Evolutionary conservation across 2,797 vertebrate species (phyloP), one percentile per base, ranked within the genome.

Genomic region (Salmo trutta): DNA sequence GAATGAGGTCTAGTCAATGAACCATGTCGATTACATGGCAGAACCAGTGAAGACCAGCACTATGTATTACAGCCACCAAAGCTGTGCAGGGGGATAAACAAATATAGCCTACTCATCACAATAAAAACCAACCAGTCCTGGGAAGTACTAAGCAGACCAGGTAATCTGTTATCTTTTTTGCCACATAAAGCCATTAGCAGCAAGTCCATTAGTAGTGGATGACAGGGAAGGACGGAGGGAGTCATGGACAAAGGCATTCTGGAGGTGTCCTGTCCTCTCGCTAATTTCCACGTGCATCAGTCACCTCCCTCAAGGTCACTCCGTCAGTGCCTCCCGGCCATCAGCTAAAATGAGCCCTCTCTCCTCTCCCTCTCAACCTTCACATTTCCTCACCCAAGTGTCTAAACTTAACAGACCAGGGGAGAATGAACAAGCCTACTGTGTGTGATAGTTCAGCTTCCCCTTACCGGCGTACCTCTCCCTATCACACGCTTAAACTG

Each of bases 121-220:
- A 88, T 86, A 86, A 90, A 90, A 70, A 85, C 83, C 82, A 82
- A 33, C 74, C 75, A 65, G 73, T 51, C 66, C 41, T 75, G 73
- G 47, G 73, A 65, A 81, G 79, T 85, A 81, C 88, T 73, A 4
- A 62, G 81, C 14, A 21, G 3, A 66, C 24, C 56, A 27, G 77
- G 59, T 15, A 75, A 47, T 80, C 73, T 79, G 75, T 80, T 79
- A 66, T 19, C 79, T 88, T 82, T 82, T 84, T 78, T 71, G 71
- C 41, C 62, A 56, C 41, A 8, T 65, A 71, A 75, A 77, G 66
- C 77, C 62, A 62, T 76, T 72, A 70, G 75, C 67, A 75, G 79
- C 75, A 51, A 71, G 64, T 75, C 82, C 78, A 84, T 81, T 83
- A 86, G 72, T n/a, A 72, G 64, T 77, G 75, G 59, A 70, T 65